Evolutionary conservation across 2,888 invertebrate species (phyloP).

Genomic region (Amphipyra tragopoginis): DNA sequence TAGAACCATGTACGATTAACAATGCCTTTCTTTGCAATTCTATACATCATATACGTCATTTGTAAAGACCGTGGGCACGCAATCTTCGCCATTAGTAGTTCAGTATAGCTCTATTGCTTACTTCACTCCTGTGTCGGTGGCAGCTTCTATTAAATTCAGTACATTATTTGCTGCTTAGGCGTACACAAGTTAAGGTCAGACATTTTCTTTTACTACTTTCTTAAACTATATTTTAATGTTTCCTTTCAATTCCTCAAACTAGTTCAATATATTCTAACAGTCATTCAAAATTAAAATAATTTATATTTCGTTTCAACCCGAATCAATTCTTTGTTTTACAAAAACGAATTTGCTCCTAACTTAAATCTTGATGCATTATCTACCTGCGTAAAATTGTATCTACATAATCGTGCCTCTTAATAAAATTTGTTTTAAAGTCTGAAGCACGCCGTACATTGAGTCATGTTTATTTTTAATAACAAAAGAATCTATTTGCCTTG

Average conservation of each 20-base stretch:
- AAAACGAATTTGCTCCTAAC: neutral
- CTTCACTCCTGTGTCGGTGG: constrained; percentile 31
- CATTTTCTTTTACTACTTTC: constrained; percentile 3
- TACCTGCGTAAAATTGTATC: neutral
- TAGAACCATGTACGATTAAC: constrained; percentile 2
- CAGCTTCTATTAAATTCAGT: constrained; percentile 36
- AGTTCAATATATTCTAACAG: neutral
- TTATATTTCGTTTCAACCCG: neutral
- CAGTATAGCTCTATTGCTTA: constrained; percentile 15
- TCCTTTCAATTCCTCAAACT: neutral
- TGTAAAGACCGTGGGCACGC: neutral
- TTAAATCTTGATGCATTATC: neutral
- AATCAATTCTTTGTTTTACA: neutral
- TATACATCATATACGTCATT: constrained; percentile 14
- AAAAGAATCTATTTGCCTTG: constrained; percentile 9
- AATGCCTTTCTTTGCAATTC: constrained; percentile 29
- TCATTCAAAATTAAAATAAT: neutral
- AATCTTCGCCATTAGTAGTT: constrained; percentile 6
- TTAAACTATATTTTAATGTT: neutral
- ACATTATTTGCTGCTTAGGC: constrained; percentile 18
- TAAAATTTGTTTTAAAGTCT: neutral
- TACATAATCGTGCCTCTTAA: neutral
- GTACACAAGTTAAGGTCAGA: constrained; percentile 48
- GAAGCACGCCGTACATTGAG: neutral
- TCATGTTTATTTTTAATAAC: constrained; percentile 33